These are phyloP conservation scores for Taenaris catops DNA, from an alignment of 2,888 invertebrate genomes.

Conservation along the genomic window DNA sequence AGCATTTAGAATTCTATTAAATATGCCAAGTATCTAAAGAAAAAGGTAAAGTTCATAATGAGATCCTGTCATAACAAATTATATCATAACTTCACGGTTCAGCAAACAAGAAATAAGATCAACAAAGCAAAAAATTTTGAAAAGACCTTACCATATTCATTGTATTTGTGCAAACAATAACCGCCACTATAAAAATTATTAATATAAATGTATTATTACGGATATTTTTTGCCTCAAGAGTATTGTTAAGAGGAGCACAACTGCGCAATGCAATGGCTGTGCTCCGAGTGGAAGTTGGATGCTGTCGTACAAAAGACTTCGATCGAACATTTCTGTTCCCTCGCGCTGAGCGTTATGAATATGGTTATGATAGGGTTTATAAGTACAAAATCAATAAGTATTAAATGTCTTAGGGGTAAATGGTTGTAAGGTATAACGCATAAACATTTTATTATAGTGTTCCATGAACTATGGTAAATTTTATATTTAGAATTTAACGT, in stretches of 20 bases:
- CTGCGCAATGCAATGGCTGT: constrained; percentile 53
- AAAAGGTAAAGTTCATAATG: constrained; percentile 47
- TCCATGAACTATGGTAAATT: too few species aligned
- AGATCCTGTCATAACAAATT: constrained; percentile 74
- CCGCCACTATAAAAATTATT: constrained; percentile 46
- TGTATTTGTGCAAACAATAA: constrained; percentile 64
- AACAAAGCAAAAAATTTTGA: constrained; percentile 47
- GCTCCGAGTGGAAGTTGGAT: constrained; percentile 57
- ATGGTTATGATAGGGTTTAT: constrained; percentile 54
- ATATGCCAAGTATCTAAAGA: constrained; percentile 25
- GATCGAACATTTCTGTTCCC: constrained; percentile 47
- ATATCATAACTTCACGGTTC: constrained; percentile 73
- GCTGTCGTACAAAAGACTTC: constrained; percentile 59
- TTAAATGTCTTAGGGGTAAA: constrained; percentile 5
- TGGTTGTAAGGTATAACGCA: too few species aligned
- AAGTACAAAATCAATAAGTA: constrained; percentile 54
- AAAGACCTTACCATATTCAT: constrained; percentile 74
- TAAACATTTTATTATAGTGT: too few species aligned
- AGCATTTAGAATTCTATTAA: constrained; percentile 15
- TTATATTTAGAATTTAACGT: too few species aligned
- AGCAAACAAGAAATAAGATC: constrained; percentile 55
- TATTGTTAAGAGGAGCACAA: constrained; percentile 49
- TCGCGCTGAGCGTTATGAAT: constrained; percentile 39
- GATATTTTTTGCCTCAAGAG: constrained; percentile 38
- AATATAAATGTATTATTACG: constrained; percentile 45